Percentiles rank a stretch among this genome's conserved stretches.
Evolutionary conservation across 2,113 vertebrate genomes (phyloP).

Genomic region (Asarcornis scutulata): DNA sequence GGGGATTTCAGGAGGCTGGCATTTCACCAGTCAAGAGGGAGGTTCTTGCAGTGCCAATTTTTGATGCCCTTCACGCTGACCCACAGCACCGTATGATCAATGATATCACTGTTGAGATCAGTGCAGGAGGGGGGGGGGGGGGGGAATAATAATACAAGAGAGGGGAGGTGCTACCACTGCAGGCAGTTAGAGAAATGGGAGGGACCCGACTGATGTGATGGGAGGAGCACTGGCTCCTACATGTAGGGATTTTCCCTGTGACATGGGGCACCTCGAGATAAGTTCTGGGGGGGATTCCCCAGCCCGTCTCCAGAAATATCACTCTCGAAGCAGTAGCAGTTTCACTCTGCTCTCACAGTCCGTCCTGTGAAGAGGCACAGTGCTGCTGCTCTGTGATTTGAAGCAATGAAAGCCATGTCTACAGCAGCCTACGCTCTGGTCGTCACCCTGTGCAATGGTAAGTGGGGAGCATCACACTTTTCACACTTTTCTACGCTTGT

Average conservation of each 20-base stretch:
- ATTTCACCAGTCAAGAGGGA: background rate
- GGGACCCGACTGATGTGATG: background rate
- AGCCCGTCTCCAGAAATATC: constrained; percentile 25
- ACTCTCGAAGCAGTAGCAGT: background rate
- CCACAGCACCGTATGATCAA: background rate
- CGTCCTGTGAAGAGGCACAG: background rate
- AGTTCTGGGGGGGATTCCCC: constrained; percentile 33
- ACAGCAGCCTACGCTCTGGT: background rate
- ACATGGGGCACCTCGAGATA: background rate
- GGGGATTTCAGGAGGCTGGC: background rate
- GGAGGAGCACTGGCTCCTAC: constrained; percentile 9
- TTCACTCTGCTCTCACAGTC: constrained; percentile 24
- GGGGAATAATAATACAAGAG: background rate
- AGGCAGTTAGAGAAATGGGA: background rate
- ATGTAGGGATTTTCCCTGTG: constrained; percentile 52
- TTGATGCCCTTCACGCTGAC: background rate
- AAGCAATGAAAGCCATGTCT: constrained; percentile 23
- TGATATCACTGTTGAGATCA: background rate
- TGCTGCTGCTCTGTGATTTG: background rate
- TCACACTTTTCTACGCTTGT: background rate
- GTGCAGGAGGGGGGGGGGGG: rapidly evolving
- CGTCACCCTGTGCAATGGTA: constrained; percentile 70
- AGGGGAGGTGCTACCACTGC: background rate
- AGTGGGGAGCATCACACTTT: background rate
- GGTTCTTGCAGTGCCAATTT: background rate